phyloP scores from a whole-genome alignment of 2,888 invertebrate species.

The Charanyca ferruginea region DNA sequence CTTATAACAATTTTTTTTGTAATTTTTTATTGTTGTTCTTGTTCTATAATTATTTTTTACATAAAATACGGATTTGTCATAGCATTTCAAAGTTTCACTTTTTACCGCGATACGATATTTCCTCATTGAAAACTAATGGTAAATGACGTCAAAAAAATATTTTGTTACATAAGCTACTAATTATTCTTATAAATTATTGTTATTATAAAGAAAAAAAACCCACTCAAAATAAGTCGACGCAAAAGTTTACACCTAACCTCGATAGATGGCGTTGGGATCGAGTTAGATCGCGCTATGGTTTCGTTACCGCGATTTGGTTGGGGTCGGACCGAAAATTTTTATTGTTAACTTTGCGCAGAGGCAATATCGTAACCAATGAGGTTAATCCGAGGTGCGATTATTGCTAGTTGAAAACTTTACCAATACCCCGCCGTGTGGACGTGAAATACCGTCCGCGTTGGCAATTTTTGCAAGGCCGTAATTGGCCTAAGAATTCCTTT shows the following conservation, averaged over 20 bases:
- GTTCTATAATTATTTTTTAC: background rate
- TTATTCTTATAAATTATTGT: background rate
- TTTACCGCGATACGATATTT: background rate
- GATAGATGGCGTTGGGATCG: slow-evolving; percentile 78
- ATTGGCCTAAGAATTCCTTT: slow-evolving; percentile 69
- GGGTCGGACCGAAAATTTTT: background rate
- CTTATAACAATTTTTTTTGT: background rate
- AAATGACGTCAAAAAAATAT: slow-evolving; percentile 17
- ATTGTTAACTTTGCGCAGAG: slow-evolving; percentile 96
- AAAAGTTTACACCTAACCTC: slow-evolving; percentile 37
- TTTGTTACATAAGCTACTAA: background rate
- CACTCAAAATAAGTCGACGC: background rate
- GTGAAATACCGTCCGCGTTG: slow-evolving; percentile 89
- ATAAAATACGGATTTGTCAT: background rate
- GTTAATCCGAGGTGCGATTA: slow-evolving; percentile 96
- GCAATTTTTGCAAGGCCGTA: slow-evolving; percentile 87
- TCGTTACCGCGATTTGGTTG: slow-evolving; percentile 53
- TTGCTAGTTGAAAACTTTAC: slow-evolving; percentile 98
- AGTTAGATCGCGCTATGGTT: slow-evolving; percentile 74
- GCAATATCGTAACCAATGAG: slow-evolving; percentile 98
- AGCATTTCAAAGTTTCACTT: background rate
- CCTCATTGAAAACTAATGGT: background rate
- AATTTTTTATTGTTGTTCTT: slow-evolving; percentile 7
- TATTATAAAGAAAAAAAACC: background rate
- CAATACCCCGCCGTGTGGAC: slow-evolving; percentile 89